Evolutionary conservation across 2,797 vertebrate species (phyloP).

Genomic region (Antrozous pallidus): DNA sequence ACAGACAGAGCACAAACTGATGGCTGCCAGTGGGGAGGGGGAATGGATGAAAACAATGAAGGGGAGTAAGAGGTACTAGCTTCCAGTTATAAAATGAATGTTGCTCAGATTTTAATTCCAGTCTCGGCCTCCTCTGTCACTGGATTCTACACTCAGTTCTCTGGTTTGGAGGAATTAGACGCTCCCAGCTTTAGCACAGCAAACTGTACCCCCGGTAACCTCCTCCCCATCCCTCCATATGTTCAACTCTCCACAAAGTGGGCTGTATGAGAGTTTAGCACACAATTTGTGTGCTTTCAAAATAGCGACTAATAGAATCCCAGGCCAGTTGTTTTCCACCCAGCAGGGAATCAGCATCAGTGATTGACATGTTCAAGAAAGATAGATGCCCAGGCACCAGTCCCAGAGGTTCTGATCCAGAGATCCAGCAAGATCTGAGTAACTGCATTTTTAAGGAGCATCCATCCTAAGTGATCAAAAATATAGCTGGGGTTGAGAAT

Average conservation of each 20-base stretch:
- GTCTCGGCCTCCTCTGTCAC: not conserved
- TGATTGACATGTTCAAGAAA: not conserved
- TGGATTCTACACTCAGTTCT: not conserved
- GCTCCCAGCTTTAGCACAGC: not conserved
- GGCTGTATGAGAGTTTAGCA: not conserved
- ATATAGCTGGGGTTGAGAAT: not conserved
- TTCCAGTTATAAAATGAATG: not conserved
- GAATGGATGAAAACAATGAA: too few species aligned
- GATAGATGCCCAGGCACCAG: not conserved
- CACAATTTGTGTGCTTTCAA: not conserved
- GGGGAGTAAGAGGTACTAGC: too few species aligned
- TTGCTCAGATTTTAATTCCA: not conserved
- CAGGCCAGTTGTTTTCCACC: not conserved
- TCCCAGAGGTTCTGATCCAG: not conserved
- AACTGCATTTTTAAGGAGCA: not conserved
- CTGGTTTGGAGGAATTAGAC: not conserved
- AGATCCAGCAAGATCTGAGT: not conserved
- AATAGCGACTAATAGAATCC: not conserved
- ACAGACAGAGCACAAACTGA: not conserved
- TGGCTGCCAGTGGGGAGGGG: too few species aligned
- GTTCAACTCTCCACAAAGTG: not conserved
- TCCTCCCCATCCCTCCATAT: not conserved
- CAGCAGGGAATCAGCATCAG: not conserved
- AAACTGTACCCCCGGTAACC: not conserved
- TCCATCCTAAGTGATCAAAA: not conserved